phyloP scores from a whole-genome alignment of 2,113 vertebrate species.

The Lutjanus erythropterus region DNA sequence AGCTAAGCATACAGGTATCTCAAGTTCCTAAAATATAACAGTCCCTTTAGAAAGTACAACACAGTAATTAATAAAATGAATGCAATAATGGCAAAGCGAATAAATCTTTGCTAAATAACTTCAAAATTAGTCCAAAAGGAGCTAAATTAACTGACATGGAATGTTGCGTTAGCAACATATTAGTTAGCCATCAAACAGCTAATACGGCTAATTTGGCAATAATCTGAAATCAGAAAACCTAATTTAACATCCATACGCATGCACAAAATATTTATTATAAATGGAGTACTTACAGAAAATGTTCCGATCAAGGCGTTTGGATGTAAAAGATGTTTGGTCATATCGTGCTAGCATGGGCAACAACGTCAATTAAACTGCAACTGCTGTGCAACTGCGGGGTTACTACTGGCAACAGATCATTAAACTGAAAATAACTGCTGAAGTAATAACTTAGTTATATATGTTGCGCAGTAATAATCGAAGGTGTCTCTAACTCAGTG shows the following conservation, averaged over 20 bases:
- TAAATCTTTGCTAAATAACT: background rate
- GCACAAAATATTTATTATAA: background rate
- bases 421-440: background rate
- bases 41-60: background rate
- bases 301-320: background rate
- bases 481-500: fast-evolving
- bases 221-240: background rate
- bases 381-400: background rate
- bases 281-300: background rate
- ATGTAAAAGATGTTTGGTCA: too few relatives aligned
- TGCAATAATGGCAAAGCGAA: background rate
- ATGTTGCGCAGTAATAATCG: background rate
- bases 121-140: background rate
- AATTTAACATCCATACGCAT: background rate
- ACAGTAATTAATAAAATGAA: background rate
- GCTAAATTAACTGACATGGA: background rate
- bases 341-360: background rate
- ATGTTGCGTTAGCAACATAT: background rate
- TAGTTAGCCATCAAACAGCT: too few relatives aligned
- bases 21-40: too few relatives aligned
- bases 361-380: background rate
- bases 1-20: too few relatives aligned
- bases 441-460: background rate
- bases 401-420: background rate
- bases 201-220: background rate